These are phyloP conservation scores for Choreutis nemorana DNA, from an alignment of 2,888 invertebrate species.

Conservation along the genomic window DNA sequence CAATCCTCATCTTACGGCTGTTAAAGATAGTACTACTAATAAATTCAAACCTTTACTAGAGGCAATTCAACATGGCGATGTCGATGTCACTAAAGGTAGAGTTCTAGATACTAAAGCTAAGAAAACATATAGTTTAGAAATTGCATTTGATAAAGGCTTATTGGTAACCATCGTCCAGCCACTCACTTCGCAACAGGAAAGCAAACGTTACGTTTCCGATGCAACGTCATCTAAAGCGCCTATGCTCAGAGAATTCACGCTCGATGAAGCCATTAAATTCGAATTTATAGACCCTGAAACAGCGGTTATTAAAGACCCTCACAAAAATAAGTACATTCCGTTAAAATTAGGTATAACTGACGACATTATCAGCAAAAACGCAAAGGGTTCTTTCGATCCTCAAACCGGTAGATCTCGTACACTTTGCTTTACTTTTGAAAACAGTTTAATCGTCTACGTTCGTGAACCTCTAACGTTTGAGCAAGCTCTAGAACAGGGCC, in stretches of 20 bases:
- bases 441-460: slow-evolving; percentile 75
- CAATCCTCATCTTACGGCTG: slow-evolving; percentile 76
- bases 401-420: slow-evolving; percentile 70
- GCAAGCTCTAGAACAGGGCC: slow-evolving; percentile 78
- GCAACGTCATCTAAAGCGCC: slow-evolving; percentile 41
- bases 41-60: slow-evolving; percentile 73
- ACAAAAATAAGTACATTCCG: slow-evolving; percentile 77
- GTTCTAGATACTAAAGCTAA: slow-evolving; percentile 83
- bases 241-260: slow-evolving; percentile 74
- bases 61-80: slow-evolving; percentile 81
- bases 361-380: slow-evolving; percentile 72
- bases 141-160: slow-evolving; percentile 79
- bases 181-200: slow-evolving; percentile 62
- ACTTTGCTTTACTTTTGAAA: slow-evolving; percentile 78
- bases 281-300: slow-evolving; percentile 80
- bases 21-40: slow-evolving; percentile 77
- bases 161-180: slow-evolving; percentile 79
- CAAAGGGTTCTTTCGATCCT: slow-evolving; percentile 77
- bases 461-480: slow-evolving; percentile 81
- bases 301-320: slow-evolving; percentile 81
- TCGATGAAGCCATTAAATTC: slow-evolving; percentile 84
- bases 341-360: slow-evolving; percentile 71
- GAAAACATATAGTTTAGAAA: slow-evolving; percentile 77
- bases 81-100: slow-evolving; percentile 77
- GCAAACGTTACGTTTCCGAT: slow-evolving; percentile 54